Base-by-base conservation (phyloP, 2,113 vertebrate species). In the Diphyllodes magnificus region DNA sequence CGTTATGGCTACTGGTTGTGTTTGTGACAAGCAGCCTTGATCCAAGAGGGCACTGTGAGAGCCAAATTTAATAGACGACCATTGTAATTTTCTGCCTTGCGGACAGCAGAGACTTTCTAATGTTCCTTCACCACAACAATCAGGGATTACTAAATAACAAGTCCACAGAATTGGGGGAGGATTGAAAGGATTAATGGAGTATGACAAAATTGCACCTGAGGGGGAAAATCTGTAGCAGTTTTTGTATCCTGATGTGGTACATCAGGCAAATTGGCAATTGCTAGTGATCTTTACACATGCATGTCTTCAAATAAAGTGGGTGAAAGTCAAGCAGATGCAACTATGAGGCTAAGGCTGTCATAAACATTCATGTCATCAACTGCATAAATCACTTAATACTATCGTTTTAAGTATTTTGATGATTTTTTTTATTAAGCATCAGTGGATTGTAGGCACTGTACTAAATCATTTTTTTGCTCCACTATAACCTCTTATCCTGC, bases 151-250 rank as follows among this genome's bases (percentile, higher is more conserved):
- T 97, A 91, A 92, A 92, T 69, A 97, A 94, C 89, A 96, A 86
- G 97, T 94, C 89, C 63, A 81, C 66, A 88, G 84, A 96, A 94
- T 66, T 95, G 96, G 95, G 82, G 92, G 97, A 98, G 98, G 92
- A 98, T 98, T 98, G 98, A 98, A 97, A 97, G 98, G 98, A 98
- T 98, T 98, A 98, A 99, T 99, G 98, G 96, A 98, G 96, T 97
- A 98, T 98, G 98, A 98, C 98, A 98, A 97, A 98, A 98, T 98
- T 98, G 96, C 91, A 98, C 97, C 98, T 98, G 96, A 98, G 97
- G 98, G 98, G 53, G 85, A 97, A 98, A 97, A 97, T 98, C 97
- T 97, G 92, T 98, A 97, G 97, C 96, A 96, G 78, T 97, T 98
- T 98, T 98, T 98, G 96, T 97, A 90, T 91, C 96, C 88, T 97